Conservation (phyloP, 2,888 invertebrate species). For the Laothoe populi region DNA sequence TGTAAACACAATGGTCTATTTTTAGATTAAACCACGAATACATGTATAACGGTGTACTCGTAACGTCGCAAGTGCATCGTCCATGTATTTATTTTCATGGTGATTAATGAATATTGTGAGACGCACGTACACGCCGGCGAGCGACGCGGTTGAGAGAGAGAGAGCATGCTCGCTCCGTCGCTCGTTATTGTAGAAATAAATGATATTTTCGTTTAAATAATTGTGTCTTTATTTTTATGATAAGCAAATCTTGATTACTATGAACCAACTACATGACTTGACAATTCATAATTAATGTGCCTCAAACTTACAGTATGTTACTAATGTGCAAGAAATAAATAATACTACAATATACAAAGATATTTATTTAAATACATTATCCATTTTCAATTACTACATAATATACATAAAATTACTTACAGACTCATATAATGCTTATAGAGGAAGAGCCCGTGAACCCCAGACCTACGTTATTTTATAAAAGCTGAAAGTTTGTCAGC, state of each 20-base stretch:
- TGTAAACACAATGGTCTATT: slow-evolving; percentile 69
- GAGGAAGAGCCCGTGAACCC: too few species aligned
- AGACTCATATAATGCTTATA: slow-evolving; percentile 32
- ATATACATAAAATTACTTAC: not conserved
- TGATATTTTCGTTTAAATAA: slow-evolving; percentile 83
- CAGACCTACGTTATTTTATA: too few species aligned
- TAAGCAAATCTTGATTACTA: not conserved
- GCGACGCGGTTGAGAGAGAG: slow-evolving; percentile 47
- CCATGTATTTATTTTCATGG: slow-evolving; percentile 76
- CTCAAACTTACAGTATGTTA: not conserved
- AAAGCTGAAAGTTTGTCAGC: too few species aligned
- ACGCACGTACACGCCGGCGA: slow-evolving; percentile 67
- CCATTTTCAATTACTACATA: not conserved
- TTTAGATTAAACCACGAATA: slow-evolving; percentile 74
- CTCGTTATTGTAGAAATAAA: slow-evolving; percentile 82
- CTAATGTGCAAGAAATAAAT: not conserved
- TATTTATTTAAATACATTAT: not conserved
- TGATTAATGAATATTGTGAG: slow-evolving; percentile 80
- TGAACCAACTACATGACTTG: too few species aligned
- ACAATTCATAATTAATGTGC: too few species aligned
- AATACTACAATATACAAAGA: not conserved
- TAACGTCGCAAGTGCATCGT: slow-evolving; percentile 63
- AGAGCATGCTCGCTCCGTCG: slow-evolving; percentile 58
- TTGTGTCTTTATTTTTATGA: slow-evolving; percentile 55
- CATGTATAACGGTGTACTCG: slow-evolving; percentile 70